Evolutionary conservation across 1,140 invertebrate species (phyloP).

Genomic region (Hyles vespertilio): DNA sequence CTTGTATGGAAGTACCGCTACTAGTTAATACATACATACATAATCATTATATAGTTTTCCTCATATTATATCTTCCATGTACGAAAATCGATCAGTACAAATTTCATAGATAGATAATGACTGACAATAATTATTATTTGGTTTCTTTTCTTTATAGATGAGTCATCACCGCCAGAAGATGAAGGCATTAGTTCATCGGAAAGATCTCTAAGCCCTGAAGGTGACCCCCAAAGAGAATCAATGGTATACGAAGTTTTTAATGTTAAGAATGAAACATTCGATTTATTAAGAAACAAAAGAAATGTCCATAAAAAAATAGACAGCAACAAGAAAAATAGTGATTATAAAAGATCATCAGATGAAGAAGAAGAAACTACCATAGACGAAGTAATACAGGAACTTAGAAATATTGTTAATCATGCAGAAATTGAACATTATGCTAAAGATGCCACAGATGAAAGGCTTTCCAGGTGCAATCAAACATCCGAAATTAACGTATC

Average conservation of each 20-base stretch:
- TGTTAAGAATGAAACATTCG: constrained; percentile 77
- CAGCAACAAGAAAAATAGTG: constrained; percentile 27
- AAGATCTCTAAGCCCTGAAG: constrained; percentile 83
- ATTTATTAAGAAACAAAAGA: constrained; percentile 67
- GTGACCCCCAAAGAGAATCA: constrained; percentile 76
- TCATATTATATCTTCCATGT: no score
- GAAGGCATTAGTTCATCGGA: constrained; percentile 91
- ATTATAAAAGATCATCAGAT: constrained; percentile 42
- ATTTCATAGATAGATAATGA: no score
- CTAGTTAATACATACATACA: no score
- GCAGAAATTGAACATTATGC: constrained; percentile 84
- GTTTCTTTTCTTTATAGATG: constrained; percentile 47
- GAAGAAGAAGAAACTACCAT: constrained; percentile 90
- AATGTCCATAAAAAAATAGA: constrained; percentile 60
- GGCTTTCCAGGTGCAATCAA: constrained; percentile 57
- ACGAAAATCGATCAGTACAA: no score
- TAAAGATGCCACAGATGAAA: constrained; percentile 66
- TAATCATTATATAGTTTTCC: no score
- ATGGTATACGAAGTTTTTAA: constrained; percentile 80
- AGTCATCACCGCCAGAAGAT: constrained; percentile 87
- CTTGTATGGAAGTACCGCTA: no score
- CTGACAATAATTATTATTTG: neutral
- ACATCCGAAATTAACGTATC: constrained; percentile 62
- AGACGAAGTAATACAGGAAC: constrained; percentile 90
- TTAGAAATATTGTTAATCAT: constrained; percentile 89